These are phyloP conservation scores for Drosophila prosaltans DNA, from an alignment of 1,140 invertebrate genomes.

Conservation along the genomic window DNA sequence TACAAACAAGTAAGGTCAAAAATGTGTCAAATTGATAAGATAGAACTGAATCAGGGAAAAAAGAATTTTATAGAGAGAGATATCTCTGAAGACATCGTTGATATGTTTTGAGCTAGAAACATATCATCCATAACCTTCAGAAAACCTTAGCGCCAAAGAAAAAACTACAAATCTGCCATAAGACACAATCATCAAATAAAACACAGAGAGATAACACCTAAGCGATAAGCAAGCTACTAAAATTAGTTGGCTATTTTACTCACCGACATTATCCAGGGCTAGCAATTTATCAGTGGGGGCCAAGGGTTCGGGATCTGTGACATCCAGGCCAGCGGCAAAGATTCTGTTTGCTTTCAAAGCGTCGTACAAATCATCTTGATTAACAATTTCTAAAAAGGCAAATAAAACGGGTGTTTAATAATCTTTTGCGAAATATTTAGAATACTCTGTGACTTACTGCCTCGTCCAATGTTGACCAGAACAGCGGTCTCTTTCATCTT, in stretches of 20 bases:
- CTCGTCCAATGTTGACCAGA: slow-evolving; percentile 92
- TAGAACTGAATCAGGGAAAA: background rate
- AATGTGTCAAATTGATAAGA: slow-evolving; percentile 2
- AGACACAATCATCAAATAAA: background rate
- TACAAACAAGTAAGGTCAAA: background rate
- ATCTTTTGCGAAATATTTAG: slow-evolving; percentile 57
- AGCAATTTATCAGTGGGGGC: slow-evolving; percentile 91
- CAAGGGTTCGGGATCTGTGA: slow-evolving; percentile 95
- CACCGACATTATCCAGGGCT: slow-evolving; percentile 91
- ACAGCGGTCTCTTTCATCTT: slow-evolving; percentile 93
- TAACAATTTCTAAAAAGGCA: slow-evolving; percentile 87
- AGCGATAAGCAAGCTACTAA: slow-evolving; percentile 43
- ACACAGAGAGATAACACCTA: background rate
- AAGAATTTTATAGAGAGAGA: background rate
- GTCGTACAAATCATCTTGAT: slow-evolving; percentile 91
- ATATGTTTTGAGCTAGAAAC: background rate
- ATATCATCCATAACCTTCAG: slow-evolving; percentile 55
- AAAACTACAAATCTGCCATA: slow-evolving; percentile 24
- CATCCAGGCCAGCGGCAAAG: slow-evolving; percentile 95
- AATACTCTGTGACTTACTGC: slow-evolving; percentile 85
- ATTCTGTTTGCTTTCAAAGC: slow-evolving; percentile 91
- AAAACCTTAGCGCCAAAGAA: slow-evolving; percentile 38
- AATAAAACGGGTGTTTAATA: slow-evolving; percentile 55
- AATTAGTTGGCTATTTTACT: slow-evolving; percentile 63
- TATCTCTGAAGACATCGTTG: background rate